phyloP scores from a whole-genome alignment of 2,113 vertebrate species.

The Sceloporus undulatus region DNA sequence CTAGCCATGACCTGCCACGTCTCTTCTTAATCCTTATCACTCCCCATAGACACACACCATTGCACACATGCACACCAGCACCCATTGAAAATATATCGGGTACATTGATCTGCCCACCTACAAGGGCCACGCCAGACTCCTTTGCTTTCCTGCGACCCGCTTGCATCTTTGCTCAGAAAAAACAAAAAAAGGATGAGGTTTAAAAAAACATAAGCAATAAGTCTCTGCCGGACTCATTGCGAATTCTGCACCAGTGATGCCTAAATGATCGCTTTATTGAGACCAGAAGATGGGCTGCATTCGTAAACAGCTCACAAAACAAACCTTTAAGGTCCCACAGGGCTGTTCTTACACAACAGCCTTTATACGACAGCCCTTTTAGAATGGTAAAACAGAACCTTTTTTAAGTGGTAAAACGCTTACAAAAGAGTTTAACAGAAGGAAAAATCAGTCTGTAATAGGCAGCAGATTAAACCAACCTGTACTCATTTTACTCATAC shows the following conservation, averaged over 20 bases:
- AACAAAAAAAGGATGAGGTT: conserved; percentile 22
- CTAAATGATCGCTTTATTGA: conserved; percentile 3
- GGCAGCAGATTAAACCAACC: background rate
- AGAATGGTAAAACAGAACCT: background rate
- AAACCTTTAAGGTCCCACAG: background rate
- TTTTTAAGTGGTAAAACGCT: too few species aligned
- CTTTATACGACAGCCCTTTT: background rate
- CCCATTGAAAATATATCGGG: conserved; percentile 32
- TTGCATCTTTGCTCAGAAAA: background rate
- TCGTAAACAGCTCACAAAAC: background rate
- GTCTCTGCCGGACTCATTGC: background rate
- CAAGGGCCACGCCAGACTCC: background rate
- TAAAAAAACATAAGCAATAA: background rate
- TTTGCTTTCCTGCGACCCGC: background rate
- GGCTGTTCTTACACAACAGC: background rate
- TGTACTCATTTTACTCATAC: background rate
- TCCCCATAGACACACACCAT: background rate
- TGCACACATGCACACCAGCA: background rate
- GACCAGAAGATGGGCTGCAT: fast-evolving
- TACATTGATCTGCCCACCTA: background rate
- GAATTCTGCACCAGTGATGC: background rate
- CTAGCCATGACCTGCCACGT: background rate
- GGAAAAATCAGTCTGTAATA: background rate
- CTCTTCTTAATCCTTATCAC: background rate
- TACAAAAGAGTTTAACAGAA: background rate